phyloP scores from a whole-genome alignment of 2,888 invertebrate genomes.

The Resseliella maxima region DNA sequence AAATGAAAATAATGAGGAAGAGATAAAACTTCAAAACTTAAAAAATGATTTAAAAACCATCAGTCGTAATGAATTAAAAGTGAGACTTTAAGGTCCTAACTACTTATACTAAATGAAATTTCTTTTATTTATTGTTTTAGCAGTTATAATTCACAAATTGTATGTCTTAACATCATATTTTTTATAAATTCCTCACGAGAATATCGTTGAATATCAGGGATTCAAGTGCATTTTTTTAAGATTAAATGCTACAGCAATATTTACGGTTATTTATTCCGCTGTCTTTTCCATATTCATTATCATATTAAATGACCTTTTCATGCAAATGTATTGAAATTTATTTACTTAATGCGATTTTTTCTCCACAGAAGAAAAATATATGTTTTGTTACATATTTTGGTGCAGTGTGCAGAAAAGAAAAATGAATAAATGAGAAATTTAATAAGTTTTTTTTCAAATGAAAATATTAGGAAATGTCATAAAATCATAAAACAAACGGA shows the following conservation, averaged over 20 bases:
- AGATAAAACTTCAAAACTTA: too few relatives aligned
- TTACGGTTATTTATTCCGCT: neutral
- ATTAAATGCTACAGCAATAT: neutral
- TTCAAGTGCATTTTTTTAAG: neutral
- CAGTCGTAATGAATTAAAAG: too few relatives aligned
- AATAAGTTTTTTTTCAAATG: neutral
- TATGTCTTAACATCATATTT: too few relatives aligned
- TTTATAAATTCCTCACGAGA: too few relatives aligned
- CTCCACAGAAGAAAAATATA: neutral
- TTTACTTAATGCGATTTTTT: constrained; percentile 33
- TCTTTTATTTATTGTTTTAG: too few relatives aligned
- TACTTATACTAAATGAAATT: too few relatives aligned
- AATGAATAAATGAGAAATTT: constrained; percentile 11
- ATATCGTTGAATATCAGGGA: too few relatives aligned
- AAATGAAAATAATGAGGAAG: too few relatives aligned
- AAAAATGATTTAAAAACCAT: too few relatives aligned
- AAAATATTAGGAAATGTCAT: neutral
- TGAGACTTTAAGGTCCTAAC: too few relatives aligned
- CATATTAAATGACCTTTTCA: neutral
- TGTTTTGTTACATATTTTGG: constrained; percentile 31
- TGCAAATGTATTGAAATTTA: constrained; percentile 32
- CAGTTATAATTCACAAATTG: too few relatives aligned
- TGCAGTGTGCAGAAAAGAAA: constrained; percentile 35
- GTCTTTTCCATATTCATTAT: neutral
- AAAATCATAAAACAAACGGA: neutral